phyloP scores from a whole-genome alignment of 2,797 vertebrate genomes.

The Esox lucius region DNA sequence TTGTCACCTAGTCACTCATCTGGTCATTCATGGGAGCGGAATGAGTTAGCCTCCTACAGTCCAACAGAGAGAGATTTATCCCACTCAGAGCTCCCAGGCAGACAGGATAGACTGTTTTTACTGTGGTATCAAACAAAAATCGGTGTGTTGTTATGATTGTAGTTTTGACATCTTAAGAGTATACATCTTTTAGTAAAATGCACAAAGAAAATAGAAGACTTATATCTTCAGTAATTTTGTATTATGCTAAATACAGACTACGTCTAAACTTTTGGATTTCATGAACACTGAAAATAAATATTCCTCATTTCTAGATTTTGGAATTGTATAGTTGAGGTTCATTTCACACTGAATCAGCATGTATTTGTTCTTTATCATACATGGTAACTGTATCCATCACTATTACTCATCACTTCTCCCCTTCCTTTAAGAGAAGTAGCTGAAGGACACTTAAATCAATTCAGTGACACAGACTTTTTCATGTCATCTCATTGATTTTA shows the following conservation, averaged over 20 bases:
- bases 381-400: background rate
- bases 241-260: background rate
- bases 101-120: background rate
- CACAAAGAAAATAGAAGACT: background rate
- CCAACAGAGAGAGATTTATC: background rate
- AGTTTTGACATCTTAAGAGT: background rate
- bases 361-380: background rate
- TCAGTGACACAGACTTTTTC: conserved; percentile 2
- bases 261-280: background rate
- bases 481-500: no score
- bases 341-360: background rate
- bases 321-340: background rate
- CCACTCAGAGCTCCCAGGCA: background rate
- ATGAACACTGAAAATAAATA: background rate
- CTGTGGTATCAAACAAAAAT: background rate
- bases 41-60: background rate
- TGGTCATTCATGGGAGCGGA: background rate
- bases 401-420: background rate
- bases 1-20: background rate
- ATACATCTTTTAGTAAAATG: background rate
- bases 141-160: conserved; percentile 1
- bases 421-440: conserved; percentile 34
- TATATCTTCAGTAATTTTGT: background rate
- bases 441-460: conserved; percentile 46
- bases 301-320: background rate